phyloP scores from a whole-genome alignment of 2,113 vertebrate genomes.

The Willisornis vidua region DNA sequence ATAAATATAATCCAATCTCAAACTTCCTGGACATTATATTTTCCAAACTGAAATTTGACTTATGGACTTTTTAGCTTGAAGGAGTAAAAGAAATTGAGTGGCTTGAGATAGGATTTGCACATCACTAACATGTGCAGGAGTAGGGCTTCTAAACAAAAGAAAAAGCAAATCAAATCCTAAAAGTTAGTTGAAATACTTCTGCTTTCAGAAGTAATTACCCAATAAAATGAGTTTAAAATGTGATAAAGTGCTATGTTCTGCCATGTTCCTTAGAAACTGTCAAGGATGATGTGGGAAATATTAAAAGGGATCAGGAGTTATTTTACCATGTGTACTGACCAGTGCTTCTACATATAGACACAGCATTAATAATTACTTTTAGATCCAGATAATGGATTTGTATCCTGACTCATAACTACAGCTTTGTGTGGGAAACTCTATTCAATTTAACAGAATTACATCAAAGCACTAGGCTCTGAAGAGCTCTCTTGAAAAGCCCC shows the following conservation, averaged over 20 bases:
- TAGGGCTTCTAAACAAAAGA: neutral
- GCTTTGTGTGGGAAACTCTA: neutral
- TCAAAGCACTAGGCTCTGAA: neutral
- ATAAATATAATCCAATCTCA: constrained; percentile 13
- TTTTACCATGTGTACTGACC: neutral
- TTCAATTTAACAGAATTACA: neutral
- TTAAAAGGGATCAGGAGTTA: neutral
- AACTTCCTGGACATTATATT: neutral
- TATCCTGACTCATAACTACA: neutral
- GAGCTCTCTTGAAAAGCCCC: neutral
- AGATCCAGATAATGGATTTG: neutral
- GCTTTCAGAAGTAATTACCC: neutral
- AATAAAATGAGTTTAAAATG: neutral
- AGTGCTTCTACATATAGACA: neutral
- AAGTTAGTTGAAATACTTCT: neutral
- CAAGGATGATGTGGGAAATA: neutral
- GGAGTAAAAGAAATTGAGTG: neutral
- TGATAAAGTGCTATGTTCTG: neutral
- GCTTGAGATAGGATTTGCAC: neutral
- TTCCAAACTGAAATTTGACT: neutral
- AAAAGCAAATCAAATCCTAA: neutral
- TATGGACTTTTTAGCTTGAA: neutral
- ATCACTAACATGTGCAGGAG: neutral
- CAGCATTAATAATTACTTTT: neutral
- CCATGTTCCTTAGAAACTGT: neutral